A percentile compares a stretch with the other conserved stretches of the same genome.
phyloP scores from a whole-genome alignment of 2,888 invertebrate species.

The Celastrina argiolus region DNA sequence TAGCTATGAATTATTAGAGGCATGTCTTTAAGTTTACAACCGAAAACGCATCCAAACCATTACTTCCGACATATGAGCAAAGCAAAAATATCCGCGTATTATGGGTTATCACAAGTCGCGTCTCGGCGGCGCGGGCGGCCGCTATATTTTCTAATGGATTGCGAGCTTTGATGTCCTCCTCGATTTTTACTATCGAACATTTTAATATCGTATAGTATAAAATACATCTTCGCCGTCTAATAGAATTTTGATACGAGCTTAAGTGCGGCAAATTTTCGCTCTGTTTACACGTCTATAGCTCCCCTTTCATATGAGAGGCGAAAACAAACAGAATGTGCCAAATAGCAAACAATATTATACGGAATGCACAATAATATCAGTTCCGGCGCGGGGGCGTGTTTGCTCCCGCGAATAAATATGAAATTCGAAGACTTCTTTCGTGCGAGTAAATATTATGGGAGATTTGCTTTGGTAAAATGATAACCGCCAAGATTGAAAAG shows the following conservation, averaged over 20 bases:
- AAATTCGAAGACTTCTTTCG: constrained; percentile 73
- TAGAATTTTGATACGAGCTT: constrained; percentile 63
- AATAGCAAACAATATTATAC: constrained; percentile 79
- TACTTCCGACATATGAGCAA: constrained; percentile 78
- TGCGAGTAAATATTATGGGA: constrained; percentile 72
- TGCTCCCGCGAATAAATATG: constrained; percentile 76
- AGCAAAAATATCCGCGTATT: constrained; percentile 77
- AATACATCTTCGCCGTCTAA: constrained; percentile 41
- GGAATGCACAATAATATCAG: constrained; percentile 79
- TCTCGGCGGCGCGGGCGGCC: constrained; percentile 53
- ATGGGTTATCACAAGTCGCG: constrained; percentile 75
- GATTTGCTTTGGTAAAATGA: constrained; percentile 77
- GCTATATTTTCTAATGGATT: constrained; percentile 74
- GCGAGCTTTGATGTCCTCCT: constrained; percentile 72
- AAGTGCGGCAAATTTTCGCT: constrained; percentile 58
- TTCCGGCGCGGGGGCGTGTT: constrained; percentile 71
- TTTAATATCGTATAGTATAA: constrained; percentile 35
- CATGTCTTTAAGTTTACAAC: constrained; percentile 46
- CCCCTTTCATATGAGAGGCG: constrained; percentile 77
- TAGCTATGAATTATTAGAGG: constrained; percentile 8
- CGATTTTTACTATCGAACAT: constrained; percentile 34
- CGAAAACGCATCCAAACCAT: constrained; percentile 59
- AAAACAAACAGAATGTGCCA: constrained; percentile 78
- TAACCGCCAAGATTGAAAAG: constrained; percentile 75
- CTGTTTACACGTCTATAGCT: constrained; percentile 71